These are phyloP conservation scores for Tetranychus piercei DNA, from an alignment of 2,888 invertebrate genomes.

Conservation along the genomic window DNA sequence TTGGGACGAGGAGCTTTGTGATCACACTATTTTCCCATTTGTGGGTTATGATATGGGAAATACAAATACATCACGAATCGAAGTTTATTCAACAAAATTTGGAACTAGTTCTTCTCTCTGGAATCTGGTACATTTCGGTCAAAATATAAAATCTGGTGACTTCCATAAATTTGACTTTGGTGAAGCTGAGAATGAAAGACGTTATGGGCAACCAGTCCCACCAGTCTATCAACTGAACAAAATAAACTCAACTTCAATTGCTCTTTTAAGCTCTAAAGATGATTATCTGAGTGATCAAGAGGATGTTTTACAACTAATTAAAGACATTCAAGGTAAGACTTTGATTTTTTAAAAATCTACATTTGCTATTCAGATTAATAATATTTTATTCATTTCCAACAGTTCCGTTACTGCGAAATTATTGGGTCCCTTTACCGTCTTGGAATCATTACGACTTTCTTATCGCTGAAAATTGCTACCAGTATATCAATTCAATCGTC, in stretches of 20 bases:
- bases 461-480: not conserved
- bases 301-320: not conserved
- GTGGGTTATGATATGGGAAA: not conserved
- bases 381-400: not conserved
- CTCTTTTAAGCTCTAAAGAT: not conserved
- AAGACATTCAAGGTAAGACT: not conserved
- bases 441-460: conserved; percentile 11
- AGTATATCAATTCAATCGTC: not conserved
- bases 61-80: not conserved
- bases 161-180: conserved; percentile 7
- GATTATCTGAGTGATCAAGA: not conserved
- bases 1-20: not conserved
- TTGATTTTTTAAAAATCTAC: too few species aligned
- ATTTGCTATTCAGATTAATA: not conserved
- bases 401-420: not conserved
- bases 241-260: not conserved
- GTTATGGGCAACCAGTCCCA: not conserved
- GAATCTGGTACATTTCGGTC: conserved; percentile 8
- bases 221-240: not conserved
- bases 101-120: not conserved
- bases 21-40: not conserved
- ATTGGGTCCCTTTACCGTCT: not conserved
- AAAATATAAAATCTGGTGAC: not conserved
- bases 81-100: not conserved
- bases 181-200: not conserved